phyloP scores from a whole-genome alignment of 2,888 invertebrate species.

The Parasteatoda lunata region DNA sequence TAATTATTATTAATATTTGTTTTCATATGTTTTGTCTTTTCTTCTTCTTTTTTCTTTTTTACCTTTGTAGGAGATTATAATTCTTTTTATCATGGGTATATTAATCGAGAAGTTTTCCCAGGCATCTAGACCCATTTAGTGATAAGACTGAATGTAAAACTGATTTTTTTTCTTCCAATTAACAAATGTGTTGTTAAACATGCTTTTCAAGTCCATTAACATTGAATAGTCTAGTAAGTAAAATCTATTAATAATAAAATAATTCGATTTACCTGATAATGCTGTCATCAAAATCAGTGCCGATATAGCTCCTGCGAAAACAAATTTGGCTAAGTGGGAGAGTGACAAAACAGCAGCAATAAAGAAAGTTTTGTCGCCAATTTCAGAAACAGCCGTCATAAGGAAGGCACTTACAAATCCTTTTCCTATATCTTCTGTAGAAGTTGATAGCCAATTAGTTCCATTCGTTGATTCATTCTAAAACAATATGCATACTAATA shows the following conservation, averaged over 20 bases:
- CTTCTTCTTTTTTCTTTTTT: no score
- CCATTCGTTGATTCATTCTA: not conserved
- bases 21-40: no score
- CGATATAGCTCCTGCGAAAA: slow-evolving; percentile 93
- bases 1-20: no score
- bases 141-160: no score
- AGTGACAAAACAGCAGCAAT: slow-evolving; percentile 99
- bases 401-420: slow-evolving; percentile 73
- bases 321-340: slow-evolving; percentile 93
- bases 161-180: no score
- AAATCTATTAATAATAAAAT: not conserved
- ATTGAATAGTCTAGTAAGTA: not conserved
- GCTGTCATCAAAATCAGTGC: slow-evolving; percentile 95
- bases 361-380: slow-evolving; percentile 99
- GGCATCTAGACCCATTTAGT: no score
- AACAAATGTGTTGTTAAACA: no score
- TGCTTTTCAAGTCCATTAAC: not conserved
- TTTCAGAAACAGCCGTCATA: slow-evolving; percentile 96
- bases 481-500: no score
- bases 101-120: no score
- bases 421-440: not conserved
- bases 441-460: not conserved
- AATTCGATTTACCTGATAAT: slow-evolving; percentile 81
- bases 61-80: no score
- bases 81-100: no score